Evolutionary conservation across 2,888 invertebrate genomes (phyloP).

Genomic region (Nipponacmea schrenckii): DNA sequence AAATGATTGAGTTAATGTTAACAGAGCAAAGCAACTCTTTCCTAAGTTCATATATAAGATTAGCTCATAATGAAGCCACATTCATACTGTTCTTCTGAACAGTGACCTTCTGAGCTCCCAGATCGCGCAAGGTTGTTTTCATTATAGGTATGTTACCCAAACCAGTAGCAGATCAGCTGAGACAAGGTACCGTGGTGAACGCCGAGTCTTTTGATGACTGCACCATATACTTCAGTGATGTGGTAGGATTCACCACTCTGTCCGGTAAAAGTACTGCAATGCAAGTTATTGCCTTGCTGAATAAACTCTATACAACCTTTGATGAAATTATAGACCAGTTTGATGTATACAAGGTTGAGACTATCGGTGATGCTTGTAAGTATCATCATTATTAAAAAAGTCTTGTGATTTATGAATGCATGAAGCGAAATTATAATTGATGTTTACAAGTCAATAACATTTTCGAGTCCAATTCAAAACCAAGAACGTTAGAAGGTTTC

Average conservation of each 20-base stretch:
- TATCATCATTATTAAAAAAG: neutral
- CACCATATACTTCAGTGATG: slow-evolving; percentile 61
- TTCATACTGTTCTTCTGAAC: too few relatives aligned
- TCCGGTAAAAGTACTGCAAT: slow-evolving; percentile 53
- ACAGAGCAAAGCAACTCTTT: too few relatives aligned
- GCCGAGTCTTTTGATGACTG: slow-evolving; percentile 51
- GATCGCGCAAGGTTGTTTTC: too few relatives aligned
- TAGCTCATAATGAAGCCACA: too few relatives aligned
- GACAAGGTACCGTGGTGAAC: slow-evolving; percentile 43
- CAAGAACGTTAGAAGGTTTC: too few relatives aligned
- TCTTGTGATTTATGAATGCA: too few relatives aligned
- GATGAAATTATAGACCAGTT: slow-evolving; percentile 58
- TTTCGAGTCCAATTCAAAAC: too few relatives aligned
- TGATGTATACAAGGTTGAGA: slow-evolving; percentile 61
- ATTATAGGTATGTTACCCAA: slow-evolving; percentile 57
- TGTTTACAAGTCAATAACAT: too few relatives aligned
- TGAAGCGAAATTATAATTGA: too few relatives aligned
- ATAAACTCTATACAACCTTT: slow-evolving; percentile 59
- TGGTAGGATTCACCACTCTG: slow-evolving; percentile 57
- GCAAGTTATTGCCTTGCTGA: slow-evolving; percentile 55
- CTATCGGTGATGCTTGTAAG: slow-evolving; percentile 63
- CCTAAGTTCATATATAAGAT: too few relatives aligned
- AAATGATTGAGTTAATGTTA: too few relatives aligned
- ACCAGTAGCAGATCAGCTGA: slow-evolving; percentile 54
- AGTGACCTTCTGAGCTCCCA: too few relatives aligned